phyloP scores from a whole-genome alignment of 2,888 invertebrate genomes.

The Acanthosepion esculentum region DNA sequence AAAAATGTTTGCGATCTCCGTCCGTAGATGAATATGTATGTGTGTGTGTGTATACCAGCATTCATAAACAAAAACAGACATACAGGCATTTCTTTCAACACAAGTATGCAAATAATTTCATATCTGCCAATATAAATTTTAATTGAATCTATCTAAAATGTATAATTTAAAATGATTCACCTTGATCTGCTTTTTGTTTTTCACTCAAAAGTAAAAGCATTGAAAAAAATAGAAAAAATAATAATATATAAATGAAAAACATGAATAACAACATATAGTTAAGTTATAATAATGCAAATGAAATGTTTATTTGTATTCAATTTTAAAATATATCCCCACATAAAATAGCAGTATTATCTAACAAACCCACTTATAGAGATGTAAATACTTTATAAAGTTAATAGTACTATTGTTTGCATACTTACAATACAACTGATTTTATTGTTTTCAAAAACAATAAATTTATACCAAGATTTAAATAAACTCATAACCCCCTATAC shows the following conservation, averaged over 20 bases:
- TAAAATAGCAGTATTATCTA: too few species aligned
- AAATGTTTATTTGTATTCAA: neutral
- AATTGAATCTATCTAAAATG: neutral
- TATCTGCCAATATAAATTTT: neutral
- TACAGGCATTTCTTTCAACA: neutral
- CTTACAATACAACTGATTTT: neutral
- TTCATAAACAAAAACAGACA: slow-evolving; percentile 34
- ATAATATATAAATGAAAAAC: neutral
- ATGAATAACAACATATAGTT: neutral
- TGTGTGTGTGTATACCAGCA: slow-evolving; percentile 45
- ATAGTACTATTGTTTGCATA: neutral
- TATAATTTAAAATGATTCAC: neutral
- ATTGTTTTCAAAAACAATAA: neutral
- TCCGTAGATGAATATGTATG: slow-evolving; percentile 47
- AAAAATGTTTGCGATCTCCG: slow-evolving; percentile 46
- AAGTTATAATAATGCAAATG: neutral
- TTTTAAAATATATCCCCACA: neutral
- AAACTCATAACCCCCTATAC: neutral
- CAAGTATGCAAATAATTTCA: neutral
- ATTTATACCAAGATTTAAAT: neutral
- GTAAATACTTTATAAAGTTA: neutral
- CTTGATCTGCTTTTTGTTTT: neutral
- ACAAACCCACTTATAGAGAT: too few species aligned
- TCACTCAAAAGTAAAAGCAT: neutral
- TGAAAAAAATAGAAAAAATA: neutral